These are phyloP conservation scores for Xanthia togata DNA, from an alignment of 2,888 invertebrate species.

Conservation along the genomic window DNA sequence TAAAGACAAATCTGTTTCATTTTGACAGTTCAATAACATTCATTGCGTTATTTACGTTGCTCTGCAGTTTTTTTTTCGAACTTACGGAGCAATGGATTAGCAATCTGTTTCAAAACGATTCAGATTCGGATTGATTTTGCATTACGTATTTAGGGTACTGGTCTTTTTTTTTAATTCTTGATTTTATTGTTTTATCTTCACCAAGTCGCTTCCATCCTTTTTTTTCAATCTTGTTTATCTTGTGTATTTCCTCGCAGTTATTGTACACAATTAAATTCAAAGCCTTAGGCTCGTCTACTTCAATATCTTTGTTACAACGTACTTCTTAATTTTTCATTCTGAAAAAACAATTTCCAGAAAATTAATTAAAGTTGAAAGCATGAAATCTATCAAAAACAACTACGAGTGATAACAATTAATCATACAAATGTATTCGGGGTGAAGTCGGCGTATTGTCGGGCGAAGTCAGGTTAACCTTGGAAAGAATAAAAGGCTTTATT, in stretches of 20 bases:
- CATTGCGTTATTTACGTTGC: no score
- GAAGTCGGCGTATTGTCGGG: slow-evolving; percentile 37
- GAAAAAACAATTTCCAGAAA: slow-evolving; percentile 37
- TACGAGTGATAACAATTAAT: slow-evolving; percentile 53
- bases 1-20: no score
- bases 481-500: slow-evolving; percentile 48
- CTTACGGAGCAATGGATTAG: no score
- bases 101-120: no score
- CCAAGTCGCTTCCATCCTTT: background rate
- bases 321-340: slow-evolving; percentile 31
- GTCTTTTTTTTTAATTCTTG: no score
- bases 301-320: background rate
- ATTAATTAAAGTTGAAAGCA: slow-evolving; percentile 53
- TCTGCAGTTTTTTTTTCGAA: no score
- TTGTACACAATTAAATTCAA: slow-evolving; percentile 3
- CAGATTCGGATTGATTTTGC: no score
- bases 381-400: slow-evolving; percentile 57
- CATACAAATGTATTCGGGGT: slow-evolving; percentile 56
- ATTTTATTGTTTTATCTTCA: background rate
- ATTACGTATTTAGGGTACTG: no score
- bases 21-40: no score
- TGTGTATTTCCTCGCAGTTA: background rate
- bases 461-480: slow-evolving; percentile 49
- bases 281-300: no score
- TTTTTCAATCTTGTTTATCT: background rate